A percentile compares a stretch with the other conserved stretches of the same genome.
phyloP scores from a whole-genome alignment of 1,140 invertebrate species.

The Ips nitidus region DNA sequence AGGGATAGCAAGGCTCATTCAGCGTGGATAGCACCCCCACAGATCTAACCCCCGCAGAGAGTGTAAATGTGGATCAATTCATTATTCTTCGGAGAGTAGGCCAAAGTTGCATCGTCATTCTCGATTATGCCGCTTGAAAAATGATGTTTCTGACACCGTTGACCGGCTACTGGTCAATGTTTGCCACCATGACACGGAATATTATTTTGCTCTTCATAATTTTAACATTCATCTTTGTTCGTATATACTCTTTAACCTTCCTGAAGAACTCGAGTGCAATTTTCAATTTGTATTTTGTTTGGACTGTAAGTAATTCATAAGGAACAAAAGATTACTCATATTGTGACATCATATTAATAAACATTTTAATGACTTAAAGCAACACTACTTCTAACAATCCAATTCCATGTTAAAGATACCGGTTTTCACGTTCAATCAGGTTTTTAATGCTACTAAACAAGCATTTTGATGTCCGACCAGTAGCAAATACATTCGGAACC shows the following conservation, averaged over 20 bases:
- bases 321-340: no score
- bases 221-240: background rate
- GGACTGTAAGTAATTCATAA: no score
- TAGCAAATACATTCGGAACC: background rate
- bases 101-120: conserved; percentile 46
- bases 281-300: no score
- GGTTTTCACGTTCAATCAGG: no score
- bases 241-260: no score
- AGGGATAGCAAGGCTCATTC: no score
- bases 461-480: background rate
- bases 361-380: no score
- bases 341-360: no score
- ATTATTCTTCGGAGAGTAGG: conserved; percentile 46
- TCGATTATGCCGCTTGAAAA: conserved; percentile 40
- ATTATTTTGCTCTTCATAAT: background rate
- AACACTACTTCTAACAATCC: no score
- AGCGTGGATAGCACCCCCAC: conserved; percentile 20
- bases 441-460: no score
- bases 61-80: conserved; percentile 44
- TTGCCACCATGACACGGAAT: conserved; percentile 1
- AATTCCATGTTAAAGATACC: no score
- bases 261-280: no score
- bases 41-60: conserved; percentile 22
- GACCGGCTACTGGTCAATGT: conserved; percentile 16
- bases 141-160: conserved; percentile 31